Evolutionary conservation across 1,140 invertebrate species (phyloP).

Genomic region (Periplaneta americana): DNA sequence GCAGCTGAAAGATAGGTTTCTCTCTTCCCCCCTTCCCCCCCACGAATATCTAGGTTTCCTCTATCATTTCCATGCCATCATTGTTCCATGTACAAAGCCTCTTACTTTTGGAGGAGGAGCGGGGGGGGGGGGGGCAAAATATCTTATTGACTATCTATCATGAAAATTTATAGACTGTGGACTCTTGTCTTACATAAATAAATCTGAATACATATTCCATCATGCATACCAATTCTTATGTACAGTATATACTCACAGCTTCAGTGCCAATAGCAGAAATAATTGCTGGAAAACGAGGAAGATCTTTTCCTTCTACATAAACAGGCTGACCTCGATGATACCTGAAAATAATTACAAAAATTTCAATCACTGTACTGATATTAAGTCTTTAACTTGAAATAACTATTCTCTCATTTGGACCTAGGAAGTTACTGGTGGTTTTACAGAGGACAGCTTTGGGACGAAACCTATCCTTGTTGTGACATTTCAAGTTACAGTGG

Average conservation of each 20-base stretch:
- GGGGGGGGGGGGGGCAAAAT: background rate
- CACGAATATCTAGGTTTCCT: background rate
- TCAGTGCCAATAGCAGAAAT: conserved; percentile 86
- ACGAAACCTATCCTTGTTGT: too few species aligned
- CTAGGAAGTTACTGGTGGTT: too few species aligned
- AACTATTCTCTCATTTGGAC: conserved; percentile 2
- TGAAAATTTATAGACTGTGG: background rate
- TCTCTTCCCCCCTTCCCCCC: too few species aligned
- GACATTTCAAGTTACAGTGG: too few species aligned
- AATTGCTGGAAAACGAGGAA: conserved; percentile 73
- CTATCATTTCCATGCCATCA: conserved; percentile 1
- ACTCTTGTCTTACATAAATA: too few species aligned
- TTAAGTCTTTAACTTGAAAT: too few species aligned
- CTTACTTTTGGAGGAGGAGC: background rate
- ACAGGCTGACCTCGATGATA: conserved; percentile 90
- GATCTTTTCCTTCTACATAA: conserved; percentile 83
- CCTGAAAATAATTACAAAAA: conserved; percentile 39
- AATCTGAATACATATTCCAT: background rate
- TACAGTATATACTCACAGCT: conserved; percentile 55
- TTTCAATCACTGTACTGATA: conserved; percentile 1
- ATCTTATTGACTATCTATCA: too few species aligned
- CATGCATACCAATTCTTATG: background rate
- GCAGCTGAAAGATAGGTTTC: too few species aligned
- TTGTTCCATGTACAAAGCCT: background rate
- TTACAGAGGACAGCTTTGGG: too few species aligned